These are phyloP conservation scores for Sisyra terminalis DNA, from an alignment of 2,888 invertebrate species.

Conservation along the genomic window DNA sequence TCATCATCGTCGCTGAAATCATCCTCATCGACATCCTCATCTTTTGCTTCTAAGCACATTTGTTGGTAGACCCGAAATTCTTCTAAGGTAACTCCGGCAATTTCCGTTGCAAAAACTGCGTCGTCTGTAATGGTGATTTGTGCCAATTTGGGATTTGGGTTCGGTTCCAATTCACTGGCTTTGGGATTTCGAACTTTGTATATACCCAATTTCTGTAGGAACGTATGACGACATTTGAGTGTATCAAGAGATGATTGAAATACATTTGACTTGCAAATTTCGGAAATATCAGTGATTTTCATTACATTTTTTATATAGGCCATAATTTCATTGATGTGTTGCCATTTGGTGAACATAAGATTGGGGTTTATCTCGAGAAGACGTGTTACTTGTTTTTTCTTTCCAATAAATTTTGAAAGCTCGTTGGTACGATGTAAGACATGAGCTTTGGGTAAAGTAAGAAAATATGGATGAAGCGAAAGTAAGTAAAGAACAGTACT, in stretches of 20 bases:
- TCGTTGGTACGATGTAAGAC: constrained; percentile 1
- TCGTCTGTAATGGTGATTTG: constrained; percentile 4
- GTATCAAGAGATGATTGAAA: constrained; percentile 3
- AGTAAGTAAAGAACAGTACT: not conserved
- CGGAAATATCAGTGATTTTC: constrained; percentile 4
- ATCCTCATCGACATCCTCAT: not conserved
- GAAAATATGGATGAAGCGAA: constrained; percentile 4
- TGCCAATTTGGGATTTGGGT: constrained; percentile 4
- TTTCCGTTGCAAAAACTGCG: not conserved
- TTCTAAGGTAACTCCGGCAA: constrained; percentile 3
- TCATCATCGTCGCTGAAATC: not conserved
- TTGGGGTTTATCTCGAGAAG: constrained; percentile 5
- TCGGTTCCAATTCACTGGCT: not conserved
- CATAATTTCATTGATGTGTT: not conserved
- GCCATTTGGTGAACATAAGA: constrained; percentile 5
- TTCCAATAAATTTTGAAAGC: not conserved
- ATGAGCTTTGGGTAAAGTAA: not conserved
- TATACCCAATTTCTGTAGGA: constrained; percentile 2
- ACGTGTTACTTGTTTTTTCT: constrained; percentile 1
- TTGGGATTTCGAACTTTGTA: constrained; percentile 6
- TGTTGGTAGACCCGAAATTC: constrained; percentile 7
- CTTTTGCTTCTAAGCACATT: not conserved
- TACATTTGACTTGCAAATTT: constrained; percentile 7
- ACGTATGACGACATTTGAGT: constrained; percentile 6
- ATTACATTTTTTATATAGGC: constrained; percentile 4